These are phyloP conservation scores for Amblyornis subalaris DNA, from an alignment of 2,113 vertebrate genomes.

Conservation along the genomic window DNA sequence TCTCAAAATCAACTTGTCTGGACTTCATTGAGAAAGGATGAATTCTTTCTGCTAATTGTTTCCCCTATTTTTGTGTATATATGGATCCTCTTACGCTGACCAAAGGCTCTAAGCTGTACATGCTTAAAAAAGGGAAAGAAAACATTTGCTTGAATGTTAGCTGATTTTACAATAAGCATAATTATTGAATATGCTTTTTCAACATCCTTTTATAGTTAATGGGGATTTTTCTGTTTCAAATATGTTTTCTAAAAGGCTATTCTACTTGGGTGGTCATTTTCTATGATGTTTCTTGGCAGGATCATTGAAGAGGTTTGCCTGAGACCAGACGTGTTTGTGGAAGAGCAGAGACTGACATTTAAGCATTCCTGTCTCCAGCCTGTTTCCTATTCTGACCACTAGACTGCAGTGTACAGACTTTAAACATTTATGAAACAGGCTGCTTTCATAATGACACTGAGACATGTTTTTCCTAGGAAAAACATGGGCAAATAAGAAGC, in stretches of 20 bases:
- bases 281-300: conserved; percentile 18
- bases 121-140: neutral
- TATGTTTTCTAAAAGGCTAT: neutral
- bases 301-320: neutral
- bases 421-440: neutral
- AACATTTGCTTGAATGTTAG: neutral
- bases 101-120: neutral
- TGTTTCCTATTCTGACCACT: conserved; percentile 31
- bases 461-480: neutral
- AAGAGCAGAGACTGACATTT: neutral
- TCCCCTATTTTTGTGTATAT: neutral
- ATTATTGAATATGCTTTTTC: neutral
- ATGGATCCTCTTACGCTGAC: neutral
- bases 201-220: conserved; percentile 14
- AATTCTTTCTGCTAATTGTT: neutral
- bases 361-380: neutral
- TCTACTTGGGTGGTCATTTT: conserved; percentile 43
- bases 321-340: neutral
- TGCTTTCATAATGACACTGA: neutral
- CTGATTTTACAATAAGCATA: neutral
- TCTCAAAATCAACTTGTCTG: neutral
- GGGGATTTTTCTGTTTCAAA: neutral
- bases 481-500: neutral
- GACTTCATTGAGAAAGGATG: neutral
- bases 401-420: conserved; percentile 40